Percentiles rank a stretch among this genome's conserved stretches.
Evolutionary conservation across 2,797 vertebrate species (phyloP).

Genomic region (Takifugu ocellatus): DNA sequence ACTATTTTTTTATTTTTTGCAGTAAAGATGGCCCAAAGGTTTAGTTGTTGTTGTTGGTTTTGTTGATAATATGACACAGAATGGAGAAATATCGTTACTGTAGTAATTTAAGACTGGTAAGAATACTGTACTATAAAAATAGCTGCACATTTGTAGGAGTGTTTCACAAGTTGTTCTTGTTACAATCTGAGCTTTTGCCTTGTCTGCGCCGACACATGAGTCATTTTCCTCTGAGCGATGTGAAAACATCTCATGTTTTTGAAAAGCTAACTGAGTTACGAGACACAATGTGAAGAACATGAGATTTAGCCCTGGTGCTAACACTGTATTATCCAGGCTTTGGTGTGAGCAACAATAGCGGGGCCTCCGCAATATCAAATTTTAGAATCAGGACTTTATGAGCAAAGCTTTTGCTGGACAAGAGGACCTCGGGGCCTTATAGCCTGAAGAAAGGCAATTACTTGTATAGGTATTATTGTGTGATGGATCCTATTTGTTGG

Average conservation of each 20-base stretch:
- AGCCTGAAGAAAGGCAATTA: conserved; percentile 80
- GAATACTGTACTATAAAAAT: conserved; percentile 9
- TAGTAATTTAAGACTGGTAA: conserved; percentile 2
- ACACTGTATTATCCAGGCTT: conserved; percentile 62
- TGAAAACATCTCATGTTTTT: conserved; percentile 71
- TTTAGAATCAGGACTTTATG: conserved; percentile 79
- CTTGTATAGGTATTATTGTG: conserved; percentile 79
- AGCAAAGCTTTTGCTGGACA: conserved; percentile 75
- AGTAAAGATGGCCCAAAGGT: conserved; percentile 45
- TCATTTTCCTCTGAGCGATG: conserved; percentile 56
- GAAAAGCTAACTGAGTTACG: conserved; percentile 73
- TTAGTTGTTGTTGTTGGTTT: conserved; percentile 8
- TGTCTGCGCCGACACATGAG: conserved; percentile 47
- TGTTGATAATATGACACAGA: conserved; percentile 27
- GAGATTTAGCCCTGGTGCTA: conserved; percentile 65
- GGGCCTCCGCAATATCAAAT: conserved; percentile 75
- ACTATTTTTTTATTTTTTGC: conserved; percentile 26
- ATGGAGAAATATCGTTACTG: not conserved
- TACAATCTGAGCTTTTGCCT: conserved; percentile 19
- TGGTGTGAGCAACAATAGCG: conserved; percentile 64
- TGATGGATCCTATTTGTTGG: conserved; percentile 77
- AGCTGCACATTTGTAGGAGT: conserved; percentile 10
- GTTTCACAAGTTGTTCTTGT: conserved; percentile 28
- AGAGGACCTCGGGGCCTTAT: conserved; percentile 77
- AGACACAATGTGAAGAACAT: conserved; percentile 74